Percentiles rank a stretch among this genome's conserved stretches.
phyloP scores from a whole-genome alignment of 2,888 invertebrate genomes.

The Euphydryas editha region DNA sequence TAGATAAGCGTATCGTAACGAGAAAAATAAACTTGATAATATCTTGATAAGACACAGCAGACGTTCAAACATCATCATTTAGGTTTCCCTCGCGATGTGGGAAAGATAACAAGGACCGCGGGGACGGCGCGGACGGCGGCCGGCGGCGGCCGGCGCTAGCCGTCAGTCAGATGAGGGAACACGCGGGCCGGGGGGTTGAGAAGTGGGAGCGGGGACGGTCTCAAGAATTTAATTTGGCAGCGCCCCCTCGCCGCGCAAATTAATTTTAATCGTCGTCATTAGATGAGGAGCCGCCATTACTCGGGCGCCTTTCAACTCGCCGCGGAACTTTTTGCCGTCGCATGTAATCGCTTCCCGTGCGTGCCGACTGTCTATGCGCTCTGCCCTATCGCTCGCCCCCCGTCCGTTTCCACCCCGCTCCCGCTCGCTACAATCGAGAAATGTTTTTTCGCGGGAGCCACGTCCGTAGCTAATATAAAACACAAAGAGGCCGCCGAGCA shows the following conservation, averaged over 20 bases:
- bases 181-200: conserved; percentile 17
- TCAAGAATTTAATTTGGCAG: conserved; percentile 75
- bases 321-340: conserved; percentile 50
- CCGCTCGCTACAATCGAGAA: conserved; percentile 29
- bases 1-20: not conserved
- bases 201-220: conserved; percentile 33
- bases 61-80: conserved; percentile 4
- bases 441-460: conserved; percentile 33
- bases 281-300: conserved; percentile 49
- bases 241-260: conserved; percentile 64
- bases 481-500: conserved; percentile 33
- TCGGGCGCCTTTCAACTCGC: conserved; percentile 49
- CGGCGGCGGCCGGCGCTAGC: conserved; percentile 12
- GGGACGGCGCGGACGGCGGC: conserved; percentile 21
- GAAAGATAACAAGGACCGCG: conserved; percentile 1
- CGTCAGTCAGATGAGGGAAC: conserved; percentile 34
- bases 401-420: conserved; percentile 23
- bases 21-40: not conserved
- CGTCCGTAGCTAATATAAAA: conserved; percentile 24
- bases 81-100: conserved; percentile 10
- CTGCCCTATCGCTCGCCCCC: conserved; percentile 31
- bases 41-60: not conserved
- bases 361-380: conserved; percentile 38
- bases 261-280: conserved; percentile 81
- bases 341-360: conserved; percentile 47